Evolutionary conservation across 30 jellyfish, hydroid and myxozoan species (phyloP).

Genomic region (Catostylus mosaicus): DNA sequence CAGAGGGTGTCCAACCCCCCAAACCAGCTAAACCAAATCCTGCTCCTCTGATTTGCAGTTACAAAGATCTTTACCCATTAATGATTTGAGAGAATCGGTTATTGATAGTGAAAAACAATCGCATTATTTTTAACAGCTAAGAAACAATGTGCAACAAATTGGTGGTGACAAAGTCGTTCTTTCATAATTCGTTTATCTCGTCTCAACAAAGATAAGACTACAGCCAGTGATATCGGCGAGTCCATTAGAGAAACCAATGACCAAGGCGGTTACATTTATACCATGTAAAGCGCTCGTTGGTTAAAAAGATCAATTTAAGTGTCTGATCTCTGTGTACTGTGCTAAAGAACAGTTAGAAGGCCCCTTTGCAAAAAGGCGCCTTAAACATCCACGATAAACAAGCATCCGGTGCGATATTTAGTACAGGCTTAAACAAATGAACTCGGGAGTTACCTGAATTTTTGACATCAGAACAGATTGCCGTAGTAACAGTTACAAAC

Average conservation of each 20-base stretch:
- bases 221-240: constrained; percentile 11
- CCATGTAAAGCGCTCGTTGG: not conserved
- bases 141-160: constrained; percentile 3
- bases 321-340: not conserved
- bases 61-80: too few species aligned
- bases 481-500: not conserved
- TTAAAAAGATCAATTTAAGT: not conserved
- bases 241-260: constrained; percentile 9
- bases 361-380: not conserved
- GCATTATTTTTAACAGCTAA: too few species aligned
- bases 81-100: too few species aligned
- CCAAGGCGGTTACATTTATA: not conserved
- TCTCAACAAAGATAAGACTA: constrained; percentile 1
- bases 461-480: not conserved
- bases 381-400: not conserved
- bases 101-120: too few species aligned
- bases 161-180: not conserved
- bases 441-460: not conserved
- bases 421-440: not conserved
- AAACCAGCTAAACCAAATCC: too few species aligned
- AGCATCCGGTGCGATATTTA: not conserved
- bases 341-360: not conserved
- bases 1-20: too few species aligned
- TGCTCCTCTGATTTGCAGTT: too few species aligned
- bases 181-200: constrained; percentile 2